A percentile compares a stretch with the other conserved stretches of the same genome.
Conservation (phyloP, 2,888 invertebrate genomes). For the Endotricha flammealis region DNA sequence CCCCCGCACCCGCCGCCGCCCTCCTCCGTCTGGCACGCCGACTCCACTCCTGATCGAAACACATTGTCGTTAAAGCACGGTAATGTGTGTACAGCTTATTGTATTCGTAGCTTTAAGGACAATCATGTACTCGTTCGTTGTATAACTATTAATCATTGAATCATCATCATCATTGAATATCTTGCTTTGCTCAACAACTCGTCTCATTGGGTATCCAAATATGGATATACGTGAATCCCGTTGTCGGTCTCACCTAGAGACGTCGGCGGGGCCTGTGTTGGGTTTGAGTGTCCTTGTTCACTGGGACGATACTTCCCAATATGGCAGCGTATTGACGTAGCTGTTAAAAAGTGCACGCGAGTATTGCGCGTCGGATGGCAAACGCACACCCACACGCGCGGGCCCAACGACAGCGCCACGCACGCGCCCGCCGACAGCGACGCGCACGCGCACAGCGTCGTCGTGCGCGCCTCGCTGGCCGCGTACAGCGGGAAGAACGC, state of each 20-base stretch:
- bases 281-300: conserved; percentile 4
- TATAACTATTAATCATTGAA: too few species aligned
- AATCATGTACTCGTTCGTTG: too few species aligned
- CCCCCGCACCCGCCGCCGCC: conserved; percentile 2
- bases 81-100: too few species aligned
- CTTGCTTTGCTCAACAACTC: too few species aligned
- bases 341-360: conserved; percentile 84
- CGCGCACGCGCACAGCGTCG: conserved; percentile 80
- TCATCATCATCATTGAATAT: too few species aligned
- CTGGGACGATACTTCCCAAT: conserved; percentile 63
- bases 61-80: too few species aligned
- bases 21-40: conserved; percentile 6
- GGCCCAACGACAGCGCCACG: conserved; percentile 84
- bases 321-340: conserved; percentile 84
- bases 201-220: too few species aligned
- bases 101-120: too few species aligned
- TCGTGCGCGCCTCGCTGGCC: conserved; percentile 39
- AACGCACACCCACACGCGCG: conserved; percentile 84
- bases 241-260: background rate
- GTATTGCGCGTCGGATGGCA: conserved; percentile 87
- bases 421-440: conserved; percentile 86
- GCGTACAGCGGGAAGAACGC: conserved; percentile 86
- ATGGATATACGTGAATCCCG: background rate
- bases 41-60: too few species aligned
- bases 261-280: conserved; percentile 5